These are phyloP conservation scores for Lasiurus cinereus DNA, from an alignment of 2,113 vertebrate species.

Conservation along the genomic window DNA sequence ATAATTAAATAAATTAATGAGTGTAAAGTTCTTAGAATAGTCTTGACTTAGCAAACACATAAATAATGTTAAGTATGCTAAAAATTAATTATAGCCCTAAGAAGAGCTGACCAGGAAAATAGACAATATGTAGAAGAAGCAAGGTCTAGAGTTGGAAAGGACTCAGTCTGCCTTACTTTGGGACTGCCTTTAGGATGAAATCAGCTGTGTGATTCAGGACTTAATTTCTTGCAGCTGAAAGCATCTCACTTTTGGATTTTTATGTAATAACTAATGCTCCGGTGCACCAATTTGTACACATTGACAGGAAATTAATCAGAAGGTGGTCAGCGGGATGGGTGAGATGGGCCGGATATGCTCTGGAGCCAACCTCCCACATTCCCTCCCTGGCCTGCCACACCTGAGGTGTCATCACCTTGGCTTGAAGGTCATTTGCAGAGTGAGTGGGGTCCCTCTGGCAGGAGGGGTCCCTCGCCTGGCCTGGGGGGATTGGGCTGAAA, in stretches of 20 bases:
- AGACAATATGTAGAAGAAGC: background rate
- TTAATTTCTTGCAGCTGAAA: conserved; percentile 23
- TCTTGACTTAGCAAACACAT: background rate
- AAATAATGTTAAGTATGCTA: background rate
- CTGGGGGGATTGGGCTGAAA: too few species aligned
- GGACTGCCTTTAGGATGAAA: background rate
- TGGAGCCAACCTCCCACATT: too few species aligned
- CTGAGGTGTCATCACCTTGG: too few species aligned
- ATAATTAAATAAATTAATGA: conserved; percentile 17
- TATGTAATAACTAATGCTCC: background rate
- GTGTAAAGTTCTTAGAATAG: background rate
- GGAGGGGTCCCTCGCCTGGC: too few species aligned
- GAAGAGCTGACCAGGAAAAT: background rate
- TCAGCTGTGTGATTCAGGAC: background rate
- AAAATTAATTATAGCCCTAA: background rate
- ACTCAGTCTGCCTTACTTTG: background rate
- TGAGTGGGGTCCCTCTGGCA: too few species aligned
- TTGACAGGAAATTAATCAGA: too few species aligned
- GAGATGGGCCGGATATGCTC: too few species aligned
- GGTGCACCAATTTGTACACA: too few species aligned
- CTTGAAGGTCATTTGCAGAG: too few species aligned
- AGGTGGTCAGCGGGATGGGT: too few species aligned
- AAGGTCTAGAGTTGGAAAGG: background rate
- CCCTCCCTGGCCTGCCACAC: too few species aligned
- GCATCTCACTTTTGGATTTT: background rate